Percentiles rank a stretch among this genome's conserved stretches.
Evolutionary conservation across 2,113 vertebrate species (phyloP).

Genomic region (Serilophus lunatus): DNA sequence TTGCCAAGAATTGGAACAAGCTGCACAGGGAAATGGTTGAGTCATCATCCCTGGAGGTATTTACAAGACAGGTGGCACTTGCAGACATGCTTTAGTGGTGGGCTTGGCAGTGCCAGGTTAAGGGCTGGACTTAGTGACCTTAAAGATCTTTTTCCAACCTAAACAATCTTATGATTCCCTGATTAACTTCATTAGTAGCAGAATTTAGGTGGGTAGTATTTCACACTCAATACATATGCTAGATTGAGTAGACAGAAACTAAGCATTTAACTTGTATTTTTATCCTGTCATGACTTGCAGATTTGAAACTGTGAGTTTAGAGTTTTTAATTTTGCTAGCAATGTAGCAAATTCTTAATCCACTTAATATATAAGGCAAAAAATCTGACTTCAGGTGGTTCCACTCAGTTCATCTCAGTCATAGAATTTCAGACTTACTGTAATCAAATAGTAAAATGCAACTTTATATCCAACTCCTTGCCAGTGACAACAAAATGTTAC

Average conservation of each 20-base stretch:
- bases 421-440: not conserved
- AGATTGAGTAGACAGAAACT: not conserved
- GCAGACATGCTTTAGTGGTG: not conserved
- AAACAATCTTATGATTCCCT: not conserved
- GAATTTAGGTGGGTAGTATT: not conserved
- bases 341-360: not conserved
- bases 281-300: not conserved
- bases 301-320: not conserved
- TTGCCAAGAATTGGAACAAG: not conserved
- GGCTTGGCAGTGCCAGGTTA: not conserved
- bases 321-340: not conserved
- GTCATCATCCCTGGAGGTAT: not conserved
- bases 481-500: not conserved
- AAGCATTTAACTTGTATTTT: not conserved
- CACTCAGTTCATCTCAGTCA: not conserved
- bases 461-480: not conserved
- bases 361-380: not conserved
- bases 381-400: not conserved
- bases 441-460: not conserved
- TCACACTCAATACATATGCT: not conserved
- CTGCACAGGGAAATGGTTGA: not conserved
- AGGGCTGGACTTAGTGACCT: not conserved
- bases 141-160: not conserved
- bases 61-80: rapidly evolving
- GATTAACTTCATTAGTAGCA: not conserved